Conservation (phyloP, 2,888 invertebrate genomes). For the Dicranocentrus wangi region DNA sequence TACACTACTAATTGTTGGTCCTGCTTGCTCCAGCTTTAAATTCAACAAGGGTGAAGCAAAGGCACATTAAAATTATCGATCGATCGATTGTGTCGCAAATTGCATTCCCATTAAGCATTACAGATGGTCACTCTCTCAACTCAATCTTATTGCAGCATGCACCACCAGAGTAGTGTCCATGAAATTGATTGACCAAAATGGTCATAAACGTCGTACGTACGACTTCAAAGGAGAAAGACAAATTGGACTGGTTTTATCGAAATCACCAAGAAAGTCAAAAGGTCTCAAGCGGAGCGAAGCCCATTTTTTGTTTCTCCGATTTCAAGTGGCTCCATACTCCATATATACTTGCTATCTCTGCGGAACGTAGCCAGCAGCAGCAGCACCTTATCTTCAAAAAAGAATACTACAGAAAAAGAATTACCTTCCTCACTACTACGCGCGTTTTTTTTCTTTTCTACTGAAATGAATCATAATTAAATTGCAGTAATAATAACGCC, state of each 20-base stretch:
- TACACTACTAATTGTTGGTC: too few relatives aligned
- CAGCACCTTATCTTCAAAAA: background rate
- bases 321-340: background rate
- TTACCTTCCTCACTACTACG: background rate
- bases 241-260: slow-evolving; percentile 56
- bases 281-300: slow-evolving; percentile 51
- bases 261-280: slow-evolving; percentile 59
- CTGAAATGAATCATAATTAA: too few relatives aligned
- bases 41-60: too few relatives aligned
- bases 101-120: background rate
- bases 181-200: background rate
- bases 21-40: too few relatives aligned
- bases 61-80: background rate
- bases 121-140: background rate
- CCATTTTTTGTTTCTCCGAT: slow-evolving; percentile 33
- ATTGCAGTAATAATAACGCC: too few relatives aligned
- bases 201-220: too few relatives aligned
- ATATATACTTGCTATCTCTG: background rate
- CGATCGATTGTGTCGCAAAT: background rate
- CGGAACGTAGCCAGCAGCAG: too few relatives aligned
- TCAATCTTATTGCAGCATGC: background rate
- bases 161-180: background rate
- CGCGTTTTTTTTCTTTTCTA: too few relatives aligned
- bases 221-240: slow-evolving; percentile 48
- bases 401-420: background rate